Base-by-base conservation (phyloP, 1,140 invertebrate species). In the Bombus pyrosoma region DNA sequence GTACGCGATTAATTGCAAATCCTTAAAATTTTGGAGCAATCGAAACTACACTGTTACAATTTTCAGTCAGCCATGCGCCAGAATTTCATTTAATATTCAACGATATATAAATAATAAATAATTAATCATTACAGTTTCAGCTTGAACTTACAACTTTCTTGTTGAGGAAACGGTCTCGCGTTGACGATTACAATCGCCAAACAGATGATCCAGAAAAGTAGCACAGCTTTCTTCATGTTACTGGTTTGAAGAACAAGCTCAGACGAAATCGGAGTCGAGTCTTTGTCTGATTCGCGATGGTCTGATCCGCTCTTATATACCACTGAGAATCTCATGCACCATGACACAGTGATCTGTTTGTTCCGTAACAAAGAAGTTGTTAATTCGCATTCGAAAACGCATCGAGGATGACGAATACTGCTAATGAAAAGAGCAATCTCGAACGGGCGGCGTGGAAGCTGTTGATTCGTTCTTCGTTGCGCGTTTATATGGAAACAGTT, bases 261-360 rank as follows among this genome's bases (percentile, higher is more conserved):
- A 37, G n/a, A 75, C 47, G 62, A 68, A 86, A 88, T 68, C 68
- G 28, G 4, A 18, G 66, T 57, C 53, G n/a, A 66, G 57, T 41
- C 47, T 86, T 86, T 37, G 22, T 86, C 74, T 89, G 88, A 69
- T 71, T 64, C 39, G 18, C 4, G 13, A 32, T 59, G 53, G 32
- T 13, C 73, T n/a, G 47, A 43, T 62, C 37, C 79, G 13, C 32
- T 78, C 79, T 89, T 88, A 86, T 86, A 87, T 87, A 86, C 41
- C 22, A 4, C 10, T 18, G n/a, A 37, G 34, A 62, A 34, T 25
- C 34, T 68, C 22, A 32, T 43, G 59, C 41, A 15, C 18, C 37
- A 3, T 59, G 76, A 84, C 39, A n/a, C 43, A 47, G 64, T 47
- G n/a, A 43, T 64, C 37, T 37, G 53, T 69, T 41, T 47, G n/a